Percentiles rank a stretch among this genome's conserved stretches.
Evolutionary conservation across 2,797 vertebrate species (phyloP).

Genomic region (Hydrocynus forskahlii): DNA sequence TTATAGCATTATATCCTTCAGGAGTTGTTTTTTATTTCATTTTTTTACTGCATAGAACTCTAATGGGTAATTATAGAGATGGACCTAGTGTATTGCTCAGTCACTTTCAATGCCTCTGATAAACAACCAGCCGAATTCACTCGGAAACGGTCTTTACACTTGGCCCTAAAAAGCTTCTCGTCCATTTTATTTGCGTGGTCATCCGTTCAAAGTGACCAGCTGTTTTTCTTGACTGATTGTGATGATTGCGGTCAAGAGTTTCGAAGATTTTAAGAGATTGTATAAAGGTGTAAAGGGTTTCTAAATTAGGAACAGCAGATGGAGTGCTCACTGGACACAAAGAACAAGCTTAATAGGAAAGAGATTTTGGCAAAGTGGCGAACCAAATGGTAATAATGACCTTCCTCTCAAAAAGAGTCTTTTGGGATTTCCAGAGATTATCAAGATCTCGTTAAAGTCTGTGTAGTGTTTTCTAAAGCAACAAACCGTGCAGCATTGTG

Average conservation of each 20-base stretch:
- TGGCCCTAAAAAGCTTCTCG: not conserved
- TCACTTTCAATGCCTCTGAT: not conserved
- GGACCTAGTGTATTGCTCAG: not conserved
- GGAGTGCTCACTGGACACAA: not conserved
- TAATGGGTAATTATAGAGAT: slow-evolving; percentile 43
- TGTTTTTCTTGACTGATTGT: not conserved
- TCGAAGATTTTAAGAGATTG: not conserved
- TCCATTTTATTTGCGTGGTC: not conserved
- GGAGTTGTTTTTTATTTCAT: slow-evolving; percentile 44
- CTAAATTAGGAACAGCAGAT: not conserved
- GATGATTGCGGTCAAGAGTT: no score
- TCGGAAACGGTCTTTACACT: not conserved
- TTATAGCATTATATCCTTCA: slow-evolving; percentile 33
- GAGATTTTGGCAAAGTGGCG: not conserved
- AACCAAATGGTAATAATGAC: not conserved
- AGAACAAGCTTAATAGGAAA: not conserved
- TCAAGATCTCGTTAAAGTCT: not conserved
- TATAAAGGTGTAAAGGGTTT: not conserved
- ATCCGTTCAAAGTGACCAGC: not conserved
- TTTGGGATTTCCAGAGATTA: not conserved
- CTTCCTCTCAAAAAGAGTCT: not conserved
- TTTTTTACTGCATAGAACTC: slow-evolving; percentile 21
- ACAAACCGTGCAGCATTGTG: not conserved
- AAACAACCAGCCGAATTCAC: slow-evolving; percentile 3
- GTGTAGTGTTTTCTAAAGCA: not conserved